Evolutionary conservation across 2,888 invertebrate genomes (phyloP), one percentile per base, ranked within the genome.

Genomic region (Drosophila birchii): DNA sequence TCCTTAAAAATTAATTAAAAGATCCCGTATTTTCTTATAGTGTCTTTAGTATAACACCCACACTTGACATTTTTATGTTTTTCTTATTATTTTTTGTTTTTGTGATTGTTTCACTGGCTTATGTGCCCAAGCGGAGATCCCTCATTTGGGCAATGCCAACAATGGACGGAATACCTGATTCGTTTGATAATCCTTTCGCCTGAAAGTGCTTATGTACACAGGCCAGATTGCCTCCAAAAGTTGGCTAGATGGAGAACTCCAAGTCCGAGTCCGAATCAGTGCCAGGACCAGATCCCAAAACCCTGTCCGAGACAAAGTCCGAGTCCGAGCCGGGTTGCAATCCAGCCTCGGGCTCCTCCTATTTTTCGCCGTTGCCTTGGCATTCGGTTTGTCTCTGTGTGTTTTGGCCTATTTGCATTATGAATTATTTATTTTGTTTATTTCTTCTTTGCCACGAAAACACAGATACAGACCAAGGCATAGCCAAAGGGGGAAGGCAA

Each of bases 371-470:
- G 64, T 67, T 75, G 66, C 78, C 70, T 58, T 51, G 59, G 53
- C 67, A 49, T 43, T 70, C 62, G 69, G 69, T 49, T 51, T 44
- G 64, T 49, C 47, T 63, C 64, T 75, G 71, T 74, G 61, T 69
- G 49, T 73, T 78, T 64, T 87, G 87, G 87, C 78, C 87, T 84
- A 85, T 86, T 86, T 88, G 87, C 87, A 85, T 88, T 88, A 85
- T 85, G 85, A 88, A 88, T 84, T 84, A 85, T 85, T 85, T 88
- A 88, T 88, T 85, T 86, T 81, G 75, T 79, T 81, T 77, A 86
- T 79, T 78, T 75, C 75, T 64, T 64, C 60, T 72, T 56, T 47
- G 68, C 55, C 53, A 58, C 60, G 56, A 75, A 70, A 68, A 63
- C 64, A 72, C 47, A 72, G 51, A 63, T 55, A 62, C 29, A 45